Base-by-base conservation (phyloP, 2,797 vertebrate species). In the Buphagus erythrorhynchus region DNA sequence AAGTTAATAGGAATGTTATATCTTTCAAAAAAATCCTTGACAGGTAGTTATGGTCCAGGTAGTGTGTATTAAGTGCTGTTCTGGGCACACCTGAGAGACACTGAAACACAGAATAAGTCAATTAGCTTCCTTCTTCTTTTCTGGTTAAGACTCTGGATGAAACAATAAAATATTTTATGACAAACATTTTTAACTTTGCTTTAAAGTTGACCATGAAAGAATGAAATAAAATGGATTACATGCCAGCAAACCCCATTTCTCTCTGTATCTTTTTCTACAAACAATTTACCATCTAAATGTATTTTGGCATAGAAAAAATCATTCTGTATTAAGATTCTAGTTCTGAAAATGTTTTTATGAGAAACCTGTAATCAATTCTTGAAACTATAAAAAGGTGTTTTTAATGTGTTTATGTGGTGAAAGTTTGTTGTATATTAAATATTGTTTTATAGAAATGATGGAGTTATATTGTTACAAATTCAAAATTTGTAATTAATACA, bases 381-480 rank as follows among this genome's bases (percentile, higher is more conserved):
- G 96, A 93, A 98, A 97, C 92, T 97, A 98, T 98, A 96, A 98
- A 92, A 98, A 97, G 89, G 97, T 97, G 98, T 91, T 97, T 97
- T 96, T 79, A 96, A 97, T 98, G 98, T 98, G 97, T 96, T 98
- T 97, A 98, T 98, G 97, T 98, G 97, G 98, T 98, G 97, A 92
- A 98, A 98, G 96, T 98, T 96, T 98, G 97, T 97, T 98, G 97
- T 96, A 97, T 91, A 98, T 98, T 98, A 98, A 98, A 98, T 98
- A 98, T 97, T 97, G 95, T 98, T 98, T 98, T 97, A 97, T 98
- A 98, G 97, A 98, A 98, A 97, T 43, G 19, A 78, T 96, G 96
- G 97, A 97, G 95, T 98, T 98, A 96, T 98, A 98, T 98, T 98
- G 98, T 99, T 98, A 98, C 98, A 95, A 97, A 98, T 96, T 97